These are phyloP conservation scores for Camptogramma bilineatum DNA, from an alignment of 2,888 invertebrate genomes.

Conservation along the genomic window DNA sequence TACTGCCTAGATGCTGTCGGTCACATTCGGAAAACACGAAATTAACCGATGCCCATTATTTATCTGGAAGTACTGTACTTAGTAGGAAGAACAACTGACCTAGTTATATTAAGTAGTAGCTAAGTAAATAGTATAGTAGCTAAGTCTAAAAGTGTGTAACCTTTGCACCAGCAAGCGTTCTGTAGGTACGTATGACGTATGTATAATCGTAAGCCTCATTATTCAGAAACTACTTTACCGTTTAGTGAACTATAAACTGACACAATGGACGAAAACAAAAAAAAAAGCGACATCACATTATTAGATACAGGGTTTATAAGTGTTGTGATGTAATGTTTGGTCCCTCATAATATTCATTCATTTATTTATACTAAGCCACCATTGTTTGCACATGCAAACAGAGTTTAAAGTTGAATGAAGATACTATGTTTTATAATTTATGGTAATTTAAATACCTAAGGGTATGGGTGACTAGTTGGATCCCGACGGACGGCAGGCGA, in stretches of 20 bases:
- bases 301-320: constrained; percentile 5
- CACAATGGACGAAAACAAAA: not conserved
- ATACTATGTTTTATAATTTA: too few species aligned
- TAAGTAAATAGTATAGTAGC: not conserved
- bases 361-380: too few species aligned
- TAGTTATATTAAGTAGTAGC: not conserved
- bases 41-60: too few species aligned
- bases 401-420: too few species aligned
- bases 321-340: not conserved
- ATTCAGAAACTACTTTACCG: not conserved
- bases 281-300: constrained; percentile 49
- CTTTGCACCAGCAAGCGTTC: not conserved
- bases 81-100: not conserved
- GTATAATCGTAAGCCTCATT: not conserved
- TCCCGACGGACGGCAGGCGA: too few species aligned
- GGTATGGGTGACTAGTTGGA: too few species aligned
- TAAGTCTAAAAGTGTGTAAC: not conserved
- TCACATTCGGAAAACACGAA: too few species aligned
- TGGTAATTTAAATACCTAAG: too few species aligned
- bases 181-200: not conserved
- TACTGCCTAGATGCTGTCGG: too few species aligned
- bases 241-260: not conserved
- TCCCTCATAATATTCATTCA: not conserved
- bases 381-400: too few species aligned
- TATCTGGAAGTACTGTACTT: too few species aligned